Conservation (phyloP, 2,888 invertebrate species). For the Dilophus febrilis region DNA sequence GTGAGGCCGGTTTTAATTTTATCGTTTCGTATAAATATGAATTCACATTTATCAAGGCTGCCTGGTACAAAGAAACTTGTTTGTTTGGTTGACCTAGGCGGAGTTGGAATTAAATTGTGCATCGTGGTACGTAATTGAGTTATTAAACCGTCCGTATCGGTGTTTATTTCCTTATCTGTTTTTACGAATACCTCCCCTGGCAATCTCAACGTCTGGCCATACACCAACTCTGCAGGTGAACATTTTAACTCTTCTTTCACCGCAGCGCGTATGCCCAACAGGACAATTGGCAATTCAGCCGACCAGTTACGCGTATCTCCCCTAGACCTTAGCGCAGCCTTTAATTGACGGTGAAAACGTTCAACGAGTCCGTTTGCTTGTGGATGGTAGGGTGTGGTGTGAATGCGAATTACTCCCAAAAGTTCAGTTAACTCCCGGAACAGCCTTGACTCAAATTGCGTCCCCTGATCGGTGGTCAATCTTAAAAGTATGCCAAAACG, state of each 20-base stretch:
- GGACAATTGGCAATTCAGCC: neutral
- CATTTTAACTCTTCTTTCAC: neutral
- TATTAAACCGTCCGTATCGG: neutral
- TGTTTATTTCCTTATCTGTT: no score
- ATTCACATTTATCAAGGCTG: slow-evolving; percentile 2
- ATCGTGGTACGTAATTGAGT: no score
- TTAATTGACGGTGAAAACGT: neutral
- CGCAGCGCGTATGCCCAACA: neutral
- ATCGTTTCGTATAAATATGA: slow-evolving; percentile 9
- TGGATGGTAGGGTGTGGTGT: neutral
- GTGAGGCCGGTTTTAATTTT: slow-evolving; percentile 2
- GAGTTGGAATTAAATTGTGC: neutral
- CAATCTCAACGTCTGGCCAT: slow-evolving; percentile 9
- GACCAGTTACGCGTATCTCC: neutral
- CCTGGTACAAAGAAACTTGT: slow-evolving; percentile 6
- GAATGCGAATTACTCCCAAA: neutral
- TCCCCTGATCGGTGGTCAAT: slow-evolving; percentile 23
- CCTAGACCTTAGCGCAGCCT: neutral
- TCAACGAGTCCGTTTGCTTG: slow-evolving; percentile 1
- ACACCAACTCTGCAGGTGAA: neutral
- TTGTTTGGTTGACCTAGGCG: neutral
- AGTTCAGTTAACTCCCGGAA: no score
- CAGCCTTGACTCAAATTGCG: slow-evolving; percentile 3
- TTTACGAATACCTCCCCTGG: slow-evolving; percentile 11
- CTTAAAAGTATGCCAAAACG: slow-evolving; percentile 8